phyloP scores from a whole-genome alignment of 2,113 vertebrate species.

The Clarias magur region DNA sequence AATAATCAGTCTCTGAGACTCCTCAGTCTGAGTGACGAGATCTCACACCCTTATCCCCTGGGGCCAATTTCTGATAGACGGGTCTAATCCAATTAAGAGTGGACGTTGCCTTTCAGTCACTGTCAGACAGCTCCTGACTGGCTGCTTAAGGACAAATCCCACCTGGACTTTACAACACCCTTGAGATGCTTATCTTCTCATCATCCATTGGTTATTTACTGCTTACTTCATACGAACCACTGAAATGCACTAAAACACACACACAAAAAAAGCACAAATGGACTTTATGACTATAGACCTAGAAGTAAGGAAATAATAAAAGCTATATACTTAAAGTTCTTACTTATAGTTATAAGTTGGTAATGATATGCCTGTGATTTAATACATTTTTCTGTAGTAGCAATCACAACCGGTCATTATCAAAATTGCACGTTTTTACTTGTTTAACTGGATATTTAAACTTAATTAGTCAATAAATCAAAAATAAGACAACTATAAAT shows the following conservation, averaged over 20 bases:
- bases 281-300: too few species aligned
- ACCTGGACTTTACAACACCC: conserved; percentile 16
- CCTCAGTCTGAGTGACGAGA: conserved; percentile 17
- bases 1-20: conserved; percentile 17
- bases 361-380: background rate
- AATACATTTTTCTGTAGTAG: background rate
- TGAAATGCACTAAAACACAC: background rate
- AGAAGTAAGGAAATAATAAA: background rate
- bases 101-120: conserved; percentile 21
- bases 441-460: background rate
- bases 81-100: conserved; percentile 27
- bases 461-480: background rate
- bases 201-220: background rate
- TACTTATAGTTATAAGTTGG: background rate
- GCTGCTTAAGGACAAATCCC: conserved; percentile 22
- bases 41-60: conserved; percentile 26
- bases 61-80: conserved; percentile 25
- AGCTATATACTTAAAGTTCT: background rate
- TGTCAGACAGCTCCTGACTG: conserved; percentile 19
- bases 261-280: too few species aligned
- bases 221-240: background rate
- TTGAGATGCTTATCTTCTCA: background rate
- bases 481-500: background rate
- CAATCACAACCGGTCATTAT: background rate
- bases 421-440: background rate